Evolutionary conservation across 2,888 invertebrate species (phyloP).

Genomic region (Augochlorella aurata): DNA sequence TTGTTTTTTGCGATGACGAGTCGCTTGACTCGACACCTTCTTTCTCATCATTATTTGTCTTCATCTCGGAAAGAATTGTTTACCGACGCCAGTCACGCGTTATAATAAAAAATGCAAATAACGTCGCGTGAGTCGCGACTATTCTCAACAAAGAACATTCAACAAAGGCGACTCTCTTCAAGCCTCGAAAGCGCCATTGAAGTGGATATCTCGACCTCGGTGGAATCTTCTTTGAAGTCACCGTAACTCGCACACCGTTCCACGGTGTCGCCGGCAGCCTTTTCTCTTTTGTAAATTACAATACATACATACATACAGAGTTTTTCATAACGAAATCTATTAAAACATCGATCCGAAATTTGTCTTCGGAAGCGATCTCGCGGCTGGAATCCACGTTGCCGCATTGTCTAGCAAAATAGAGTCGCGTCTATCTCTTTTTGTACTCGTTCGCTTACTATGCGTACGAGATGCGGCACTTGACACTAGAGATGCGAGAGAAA

Average conservation of each 20-base stretch:
- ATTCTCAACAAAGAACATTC: slow-evolving; percentile 40
- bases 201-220: slow-evolving; percentile 8
- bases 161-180: slow-evolving; percentile 20
- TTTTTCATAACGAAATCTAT: not conserved
- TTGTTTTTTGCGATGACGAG: not conserved
- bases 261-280: slow-evolving; percentile 24
- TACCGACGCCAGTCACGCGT: slow-evolving; percentile 35
- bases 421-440: slow-evolving; percentile 41
- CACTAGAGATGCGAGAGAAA: not conserved
- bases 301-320: not conserved
- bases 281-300: slow-evolving; percentile 1
- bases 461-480: not conserved
- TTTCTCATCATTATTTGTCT: not conserved
- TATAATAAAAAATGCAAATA: slow-evolving; percentile 47
- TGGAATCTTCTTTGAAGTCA: not conserved
- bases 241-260: slow-evolving; percentile 20
- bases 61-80: slow-evolving; percentile 7
- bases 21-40: not conserved
- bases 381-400: slow-evolving; percentile 7
- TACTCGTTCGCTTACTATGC: slow-evolving; percentile 23
- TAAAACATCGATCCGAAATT: not conserved
- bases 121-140: slow-evolving; percentile 21
- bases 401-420: slow-evolving; percentile 39
- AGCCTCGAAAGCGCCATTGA: slow-evolving; percentile 33
- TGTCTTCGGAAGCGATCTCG: not conserved